Conservation (phyloP, 2,113 vertebrate species). For the Solea solea region DNA sequence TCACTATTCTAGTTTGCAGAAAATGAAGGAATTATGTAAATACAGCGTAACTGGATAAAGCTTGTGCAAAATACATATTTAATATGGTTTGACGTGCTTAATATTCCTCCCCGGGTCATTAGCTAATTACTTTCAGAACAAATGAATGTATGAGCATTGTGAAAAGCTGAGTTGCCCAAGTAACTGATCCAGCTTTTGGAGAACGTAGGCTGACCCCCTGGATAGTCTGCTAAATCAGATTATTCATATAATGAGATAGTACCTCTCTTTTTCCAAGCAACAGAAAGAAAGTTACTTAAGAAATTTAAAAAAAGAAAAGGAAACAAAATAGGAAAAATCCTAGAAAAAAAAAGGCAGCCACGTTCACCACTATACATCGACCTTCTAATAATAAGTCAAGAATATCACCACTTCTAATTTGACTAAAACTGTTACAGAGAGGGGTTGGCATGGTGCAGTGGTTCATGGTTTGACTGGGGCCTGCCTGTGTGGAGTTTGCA, state of each 20-base stretch:
- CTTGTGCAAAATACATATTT: background rate
- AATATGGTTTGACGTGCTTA: background rate
- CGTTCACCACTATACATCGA: too few species aligned
- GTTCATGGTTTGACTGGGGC: too few species aligned
- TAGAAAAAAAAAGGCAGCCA: background rate
- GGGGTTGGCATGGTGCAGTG: too few species aligned
- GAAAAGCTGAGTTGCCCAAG: constrained; percentile 6
- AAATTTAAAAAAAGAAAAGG: constrained; percentile 37
- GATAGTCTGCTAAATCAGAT: constrained; percentile 36
- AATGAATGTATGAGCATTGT: background rate
- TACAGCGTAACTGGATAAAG: constrained; percentile 7
- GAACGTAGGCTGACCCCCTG: constrained; percentile 32
- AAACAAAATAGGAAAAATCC: background rate
- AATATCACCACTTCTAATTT: too few species aligned
- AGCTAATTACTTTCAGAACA: constrained; percentile 12
- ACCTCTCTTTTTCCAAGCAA: constrained; percentile 17
- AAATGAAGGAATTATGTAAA: background rate
- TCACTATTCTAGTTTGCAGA: background rate
- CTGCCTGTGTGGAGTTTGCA: too few species aligned
- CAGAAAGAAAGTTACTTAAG: constrained; percentile 28
- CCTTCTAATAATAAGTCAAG: too few species aligned
- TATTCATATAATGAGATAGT: constrained; percentile 60
- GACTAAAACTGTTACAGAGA: too few species aligned
- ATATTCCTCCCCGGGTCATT: background rate
- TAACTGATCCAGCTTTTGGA: constrained; percentile 25